Evolutionary conservation across 2,888 invertebrate genomes (phyloP).

Genomic region (Bombylius discolor): DNA sequence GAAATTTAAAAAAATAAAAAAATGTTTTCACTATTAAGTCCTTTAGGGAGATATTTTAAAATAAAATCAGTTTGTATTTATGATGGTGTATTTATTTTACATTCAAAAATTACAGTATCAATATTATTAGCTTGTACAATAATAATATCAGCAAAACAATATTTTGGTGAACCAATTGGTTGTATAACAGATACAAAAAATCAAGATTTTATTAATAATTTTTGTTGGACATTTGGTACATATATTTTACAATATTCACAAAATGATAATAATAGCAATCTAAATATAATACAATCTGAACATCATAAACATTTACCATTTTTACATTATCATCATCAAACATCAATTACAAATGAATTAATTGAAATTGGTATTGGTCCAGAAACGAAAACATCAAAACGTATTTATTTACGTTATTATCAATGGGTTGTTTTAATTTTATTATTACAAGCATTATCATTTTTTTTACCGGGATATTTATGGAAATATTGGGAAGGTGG

Average conservation of each 20-base stretch:
- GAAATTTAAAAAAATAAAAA: slow-evolving; percentile 18
- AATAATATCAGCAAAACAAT: slow-evolving; percentile 66
- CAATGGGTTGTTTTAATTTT: slow-evolving; percentile 33
- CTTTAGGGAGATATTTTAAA: slow-evolving; percentile 45
- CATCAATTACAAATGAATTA: slow-evolving; percentile 20
- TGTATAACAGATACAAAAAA: slow-evolving; percentile 46
- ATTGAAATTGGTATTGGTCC: slow-evolving; percentile 38
- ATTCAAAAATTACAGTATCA: slow-evolving; percentile 59
- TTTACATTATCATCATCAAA: no score
- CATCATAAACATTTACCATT: not conserved
- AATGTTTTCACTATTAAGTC: slow-evolving; percentile 52
- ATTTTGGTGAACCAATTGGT: slow-evolving; percentile 74
- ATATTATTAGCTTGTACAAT: slow-evolving; percentile 60
- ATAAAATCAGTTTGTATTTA: slow-evolving; percentile 56
- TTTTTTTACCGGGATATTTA: slow-evolving; percentile 30
- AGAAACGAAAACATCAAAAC: slow-evolving; percentile 21
- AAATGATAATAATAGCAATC: slow-evolving; percentile 17
- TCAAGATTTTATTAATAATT: slow-evolving; percentile 54
- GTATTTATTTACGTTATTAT: slow-evolving; percentile 30
- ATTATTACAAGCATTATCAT: slow-evolving; percentile 26
- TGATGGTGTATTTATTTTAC: slow-evolving; percentile 60
- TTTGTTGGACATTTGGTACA: slow-evolving; percentile 69
- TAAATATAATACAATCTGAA: slow-evolving; percentile 16
- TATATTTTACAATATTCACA: slow-evolving; percentile 38
- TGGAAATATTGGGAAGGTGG: slow-evolving; percentile 38